Conservation (phyloP, 1,140 invertebrate species). For the Venturia canescens region DNA sequence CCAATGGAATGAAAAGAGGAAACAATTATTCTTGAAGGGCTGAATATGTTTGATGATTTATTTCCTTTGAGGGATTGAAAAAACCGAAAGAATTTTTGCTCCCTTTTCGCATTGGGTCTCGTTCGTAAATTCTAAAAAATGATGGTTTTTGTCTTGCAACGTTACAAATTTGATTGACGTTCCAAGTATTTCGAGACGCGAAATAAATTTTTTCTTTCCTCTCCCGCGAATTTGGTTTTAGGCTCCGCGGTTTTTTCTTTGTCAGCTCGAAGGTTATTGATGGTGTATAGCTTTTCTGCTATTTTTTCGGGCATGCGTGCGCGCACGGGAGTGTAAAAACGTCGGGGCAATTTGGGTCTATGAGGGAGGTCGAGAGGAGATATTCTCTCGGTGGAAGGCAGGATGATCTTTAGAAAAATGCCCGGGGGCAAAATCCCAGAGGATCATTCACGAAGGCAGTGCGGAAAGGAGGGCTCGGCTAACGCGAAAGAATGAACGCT, state of each 20-base stretch:
- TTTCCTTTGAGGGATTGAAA: too few relatives aligned
- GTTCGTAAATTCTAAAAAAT: background rate
- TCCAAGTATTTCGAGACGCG: too few relatives aligned
- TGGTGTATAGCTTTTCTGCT: background rate
- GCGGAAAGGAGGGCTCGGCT: background rate
- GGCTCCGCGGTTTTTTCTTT: background rate
- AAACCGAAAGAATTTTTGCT: too few relatives aligned
- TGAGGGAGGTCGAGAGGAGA: background rate
- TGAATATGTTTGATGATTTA: too few relatives aligned
- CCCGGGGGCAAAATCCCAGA: constrained; percentile 11
- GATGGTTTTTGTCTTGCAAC: background rate
- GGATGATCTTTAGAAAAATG: background rate
- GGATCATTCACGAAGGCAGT: constrained; percentile 23
- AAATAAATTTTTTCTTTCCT: too few relatives aligned
- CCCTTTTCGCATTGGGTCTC: too few relatives aligned
- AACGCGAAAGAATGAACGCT: constrained; percentile 5
- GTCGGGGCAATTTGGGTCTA: constrained; percentile 9
- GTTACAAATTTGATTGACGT: too few relatives aligned
- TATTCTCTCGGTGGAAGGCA: background rate
- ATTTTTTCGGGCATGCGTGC: background rate
- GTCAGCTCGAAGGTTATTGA: background rate
- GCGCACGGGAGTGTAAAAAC: background rate
- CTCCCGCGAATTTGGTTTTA: too few relatives aligned
- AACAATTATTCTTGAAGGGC: too few relatives aligned
- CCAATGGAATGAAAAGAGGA: too few relatives aligned